Base-by-base conservation (phyloP, 2,113 vertebrate genomes). In the Pterophyllum scalare region DNA sequence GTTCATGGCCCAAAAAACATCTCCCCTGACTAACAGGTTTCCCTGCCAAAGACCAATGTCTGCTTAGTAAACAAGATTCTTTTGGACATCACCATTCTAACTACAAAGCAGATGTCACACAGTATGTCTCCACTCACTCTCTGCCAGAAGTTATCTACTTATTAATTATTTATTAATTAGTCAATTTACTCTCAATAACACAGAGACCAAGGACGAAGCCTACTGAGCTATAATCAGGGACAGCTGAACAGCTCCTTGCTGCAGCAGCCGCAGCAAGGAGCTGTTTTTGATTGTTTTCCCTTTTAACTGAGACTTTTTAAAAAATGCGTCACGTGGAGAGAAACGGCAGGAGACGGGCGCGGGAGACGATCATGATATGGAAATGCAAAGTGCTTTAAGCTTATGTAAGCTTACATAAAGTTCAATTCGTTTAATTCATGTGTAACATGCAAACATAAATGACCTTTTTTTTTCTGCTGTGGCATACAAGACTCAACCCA, bases 41-140 rank as follows among this genome's bases (percentile, higher is more conserved):
- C 82, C 46, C 80, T 95, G 94, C 94, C 94, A 95, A 93, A 82
- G 93, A 94, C 91, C 93, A 93, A 87, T 90, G 92, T 92, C 91
- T 93, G 92, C 89, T 90, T 94, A 86, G 84, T 86, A 88, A 94
- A 94, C 92, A 94, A 90, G 89, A 89, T 89, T 91, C 82, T 91
- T 93, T 93, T 94, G 94, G 93, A 94, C 93, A 90, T 91, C 77
- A 33, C 81, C 89, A 58, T 89, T 84, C 84, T 83, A 90, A 93
- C 90, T 93, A 94, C 91, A 93, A 94, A 95, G 87, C 94, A 94
- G 92, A 94, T 94, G 94, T 92, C 93, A 93, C 92, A 70, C 94
- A 94, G 92, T 93, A 93, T 94, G 92, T 91, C 82, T 88, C 81
- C 65, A 65, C 81, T 92, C 79, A 84, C 78, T 91, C 70, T 89